Base-by-base conservation (phyloP, 2,113 vertebrate genomes). In the Xiphophorus maculatus region DNA sequence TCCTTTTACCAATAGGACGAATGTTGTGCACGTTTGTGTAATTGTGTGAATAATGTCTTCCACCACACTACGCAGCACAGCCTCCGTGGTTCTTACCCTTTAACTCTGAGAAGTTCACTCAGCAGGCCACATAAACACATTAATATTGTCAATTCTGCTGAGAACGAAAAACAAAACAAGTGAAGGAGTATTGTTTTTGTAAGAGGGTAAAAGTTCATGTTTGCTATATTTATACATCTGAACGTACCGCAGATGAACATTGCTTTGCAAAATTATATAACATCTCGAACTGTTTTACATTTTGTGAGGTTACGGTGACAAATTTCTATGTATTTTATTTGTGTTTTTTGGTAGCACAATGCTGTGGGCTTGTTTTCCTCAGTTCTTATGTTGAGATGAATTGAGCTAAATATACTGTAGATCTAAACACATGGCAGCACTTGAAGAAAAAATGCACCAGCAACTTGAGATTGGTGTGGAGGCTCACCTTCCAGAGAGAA, bases 31-130 rank as follows among this genome's bases (percentile, higher is more conserved):
- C 33, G 33, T 15, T 32, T 63, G 58, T 79, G 74, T 67, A 40
- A 42, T 61, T 69, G 65, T 58, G 48, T 71, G 19, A 61, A 63
- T 19, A 63, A 82, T 75, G 42, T 74, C 66, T 71, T 82, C 58
- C 30, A 14, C 82, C 61, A 30, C 65, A 30, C 60, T 65, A 73
- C 64, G 68, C 73, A 77, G 63, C 27, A 66, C 72, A 82, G 13
- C 64, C 67, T 37, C 70, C 3, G 5, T 60, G 65, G 76, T 63
- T 25, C 35, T 28, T 10, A 17, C 30, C 44, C 54, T 86, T 71
- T 63, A 74, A 33, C 22, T 32, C 15, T 74, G 51, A 66, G 35
- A 62, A 62, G 74, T 32, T 70, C 54, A 63, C 51, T 73, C 63
- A 77, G 28, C 58, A 62, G 37, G 42, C 37, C 13, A 15, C n/a